Conservation (phyloP, 2,888 invertebrate species). For the Noctua fimbriata region DNA sequence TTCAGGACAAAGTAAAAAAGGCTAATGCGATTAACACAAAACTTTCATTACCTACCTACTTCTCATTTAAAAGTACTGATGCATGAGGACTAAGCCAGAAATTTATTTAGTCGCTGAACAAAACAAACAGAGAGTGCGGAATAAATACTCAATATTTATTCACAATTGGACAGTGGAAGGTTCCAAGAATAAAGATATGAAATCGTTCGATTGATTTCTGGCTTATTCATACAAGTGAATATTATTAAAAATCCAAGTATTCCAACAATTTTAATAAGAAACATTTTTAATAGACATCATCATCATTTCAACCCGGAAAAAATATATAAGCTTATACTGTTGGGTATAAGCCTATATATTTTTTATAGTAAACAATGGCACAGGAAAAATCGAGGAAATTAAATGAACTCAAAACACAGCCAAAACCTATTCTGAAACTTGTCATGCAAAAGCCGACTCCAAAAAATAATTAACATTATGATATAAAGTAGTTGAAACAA, state of each 20-base stretch:
- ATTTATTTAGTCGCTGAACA: neutral
- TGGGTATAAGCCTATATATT: too few species aligned
- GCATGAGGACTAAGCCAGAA: neutral
- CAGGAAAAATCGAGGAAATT: neutral
- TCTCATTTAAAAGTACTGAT: neutral
- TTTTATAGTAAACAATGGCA: neutral
- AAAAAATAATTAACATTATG: slow-evolving; percentile 13
- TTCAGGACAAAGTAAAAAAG: slow-evolving; percentile 5
- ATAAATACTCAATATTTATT: neutral
- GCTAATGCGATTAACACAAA: slow-evolving; percentile 37
- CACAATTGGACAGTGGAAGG: neutral
- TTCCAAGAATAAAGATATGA: neutral
- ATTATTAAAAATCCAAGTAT: too few species aligned
- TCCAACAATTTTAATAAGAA: too few species aligned
- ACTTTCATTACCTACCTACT: slow-evolving; percentile 19
- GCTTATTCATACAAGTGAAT: neutral
- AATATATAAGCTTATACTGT: too few species aligned
- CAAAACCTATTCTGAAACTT: neutral
- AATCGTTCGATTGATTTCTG: neutral
- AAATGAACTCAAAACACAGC: neutral
- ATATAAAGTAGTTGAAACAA: slow-evolving; percentile 42
- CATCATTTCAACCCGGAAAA: too few species aligned
- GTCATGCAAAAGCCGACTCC: neutral
- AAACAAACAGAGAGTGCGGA: neutral
- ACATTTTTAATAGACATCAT: too few species aligned